Conservation (phyloP, 2,888 invertebrate species). For the Smittia sp. region DNA sequence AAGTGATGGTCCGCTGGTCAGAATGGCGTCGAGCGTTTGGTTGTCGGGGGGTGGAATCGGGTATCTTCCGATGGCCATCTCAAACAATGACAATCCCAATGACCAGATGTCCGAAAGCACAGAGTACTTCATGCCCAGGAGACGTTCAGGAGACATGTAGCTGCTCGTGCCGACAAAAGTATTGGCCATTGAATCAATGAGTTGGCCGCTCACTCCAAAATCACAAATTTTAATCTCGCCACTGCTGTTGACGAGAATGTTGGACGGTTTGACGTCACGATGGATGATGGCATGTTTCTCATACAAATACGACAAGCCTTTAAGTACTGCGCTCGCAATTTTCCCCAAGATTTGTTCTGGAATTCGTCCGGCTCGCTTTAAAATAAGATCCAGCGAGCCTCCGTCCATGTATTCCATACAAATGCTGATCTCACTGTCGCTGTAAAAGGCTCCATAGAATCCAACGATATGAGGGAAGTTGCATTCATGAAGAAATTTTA, state of each 20-base stretch:
- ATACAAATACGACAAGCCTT: slow-evolving; percentile 92
- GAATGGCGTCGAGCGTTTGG: slow-evolving; percentile 77
- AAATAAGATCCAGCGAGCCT: slow-evolving; percentile 92
- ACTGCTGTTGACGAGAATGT: slow-evolving; percentile 94
- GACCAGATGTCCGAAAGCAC: slow-evolving; percentile 99
- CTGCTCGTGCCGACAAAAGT: slow-evolving; percentile 98
- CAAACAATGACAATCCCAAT: slow-evolving; percentile 92
- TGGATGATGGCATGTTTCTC: slow-evolving; percentile 97
- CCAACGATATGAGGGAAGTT: slow-evolving; percentile 77
- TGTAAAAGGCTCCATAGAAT: slow-evolving; percentile 96
- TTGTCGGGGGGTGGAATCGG: slow-evolving; percentile 72
- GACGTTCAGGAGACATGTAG: slow-evolving; percentile 99
- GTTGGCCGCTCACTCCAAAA: slow-evolving; percentile 97
- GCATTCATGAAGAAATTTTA: slow-evolving; percentile 98
- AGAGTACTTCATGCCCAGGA: slow-evolving; percentile 96
- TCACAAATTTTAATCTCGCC: slow-evolving; percentile 99
- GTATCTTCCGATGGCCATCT: slow-evolving; percentile 98
- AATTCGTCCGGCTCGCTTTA: slow-evolving; percentile 95
- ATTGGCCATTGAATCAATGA: slow-evolving; percentile 99
- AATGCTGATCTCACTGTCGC: slow-evolving; percentile 98
- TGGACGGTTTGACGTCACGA: slow-evolving; percentile 96
- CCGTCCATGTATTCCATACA: slow-evolving; percentile 99
- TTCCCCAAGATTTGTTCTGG: slow-evolving; percentile 92
- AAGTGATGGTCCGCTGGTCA: slow-evolving; percentile 69
- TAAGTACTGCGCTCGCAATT: slow-evolving; percentile 78